Conservation (phyloP, 2,888 invertebrate species). For the Hypselothyrea guttata region DNA sequence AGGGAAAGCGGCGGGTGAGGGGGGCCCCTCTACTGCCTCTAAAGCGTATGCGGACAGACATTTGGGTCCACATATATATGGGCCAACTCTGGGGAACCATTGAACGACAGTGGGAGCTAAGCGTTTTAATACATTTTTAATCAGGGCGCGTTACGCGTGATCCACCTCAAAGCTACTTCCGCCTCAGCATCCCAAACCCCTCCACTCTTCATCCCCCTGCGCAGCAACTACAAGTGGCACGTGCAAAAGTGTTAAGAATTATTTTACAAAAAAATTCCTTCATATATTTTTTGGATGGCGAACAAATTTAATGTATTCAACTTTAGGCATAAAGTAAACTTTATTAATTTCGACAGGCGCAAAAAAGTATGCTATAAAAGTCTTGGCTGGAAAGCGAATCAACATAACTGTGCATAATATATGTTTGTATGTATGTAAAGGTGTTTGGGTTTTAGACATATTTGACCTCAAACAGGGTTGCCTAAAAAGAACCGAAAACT, state of each 20-base stretch:
- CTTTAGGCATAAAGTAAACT: conserved; percentile 11
- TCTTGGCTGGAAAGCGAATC: too few relatives aligned
- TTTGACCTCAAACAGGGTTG: too few relatives aligned
- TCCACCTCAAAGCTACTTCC: conserved; percentile 26
- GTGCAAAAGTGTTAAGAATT: conserved; percentile 7
- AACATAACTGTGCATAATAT: too few relatives aligned
- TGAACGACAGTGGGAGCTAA: conserved; percentile 32
- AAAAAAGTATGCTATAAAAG: conserved; percentile 3
- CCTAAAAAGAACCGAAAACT: too few relatives aligned
- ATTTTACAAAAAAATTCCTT: not conserved
- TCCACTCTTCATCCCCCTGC: not conserved
- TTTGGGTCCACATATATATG: not conserved
- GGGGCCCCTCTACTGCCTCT: too few relatives aligned
- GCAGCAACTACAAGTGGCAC: conserved; percentile 25
- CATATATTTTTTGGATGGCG: conserved; percentile 1
- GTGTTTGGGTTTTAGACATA: too few relatives aligned
- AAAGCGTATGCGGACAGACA: conserved; percentile 4
- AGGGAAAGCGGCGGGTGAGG: not conserved
- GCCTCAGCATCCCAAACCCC: not conserved
- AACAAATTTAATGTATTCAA: conserved; percentile 1
- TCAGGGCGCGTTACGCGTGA: conserved; percentile 31
- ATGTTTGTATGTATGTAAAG: too few relatives aligned
- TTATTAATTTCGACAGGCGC: conserved; percentile 5
- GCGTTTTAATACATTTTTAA: conserved; percentile 57
- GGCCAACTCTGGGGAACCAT: conserved; percentile 22